phyloP scores from a whole-genome alignment of 2,797 vertebrate genomes.

The Sebastes aleutianus region DNA sequence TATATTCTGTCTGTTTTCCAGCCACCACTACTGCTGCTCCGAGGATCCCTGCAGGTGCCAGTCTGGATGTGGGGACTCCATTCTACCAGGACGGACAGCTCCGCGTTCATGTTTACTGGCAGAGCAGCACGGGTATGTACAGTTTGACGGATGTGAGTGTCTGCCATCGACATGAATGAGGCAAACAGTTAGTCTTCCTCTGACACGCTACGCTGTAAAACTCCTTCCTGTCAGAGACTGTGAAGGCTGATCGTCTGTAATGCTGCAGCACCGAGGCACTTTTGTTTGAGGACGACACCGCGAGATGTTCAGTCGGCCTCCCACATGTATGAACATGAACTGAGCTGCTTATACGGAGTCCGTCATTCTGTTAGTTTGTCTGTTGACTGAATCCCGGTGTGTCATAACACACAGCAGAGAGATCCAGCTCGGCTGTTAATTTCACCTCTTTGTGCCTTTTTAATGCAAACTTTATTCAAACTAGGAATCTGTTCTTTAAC shows the following conservation, averaged over 20 bases:
- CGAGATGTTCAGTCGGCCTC: background rate
- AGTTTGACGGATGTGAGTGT: background rate
- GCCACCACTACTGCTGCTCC: conserved; percentile 42
- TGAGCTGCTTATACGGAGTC: no score
- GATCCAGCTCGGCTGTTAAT: no score
- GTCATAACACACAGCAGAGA: no score
- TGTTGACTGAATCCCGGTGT: no score
- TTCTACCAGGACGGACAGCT: conserved; percentile 92
- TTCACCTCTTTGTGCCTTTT: no score
- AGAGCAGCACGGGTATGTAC: conserved; percentile 83
- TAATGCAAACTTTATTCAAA: no score
- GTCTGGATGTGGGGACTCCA: conserved; percentile 88
- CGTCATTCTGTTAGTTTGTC: no score
- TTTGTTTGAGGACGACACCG: background rate
- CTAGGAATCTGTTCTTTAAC: no score
- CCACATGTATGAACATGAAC: no score
- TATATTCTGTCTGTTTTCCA: background rate
- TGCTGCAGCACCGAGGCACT: background rate
- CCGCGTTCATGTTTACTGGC: conserved; percentile 92
- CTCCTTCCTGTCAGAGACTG: background rate
- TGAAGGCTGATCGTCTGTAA: background rate
- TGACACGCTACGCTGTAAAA: background rate
- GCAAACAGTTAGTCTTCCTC: background rate
- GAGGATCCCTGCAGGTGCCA: conserved; percentile 67
- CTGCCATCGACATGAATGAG: background rate